Evolutionary conservation across 2,113 vertebrate genomes (phyloP).

Genomic region (Pardalotus punctatus): DNA sequence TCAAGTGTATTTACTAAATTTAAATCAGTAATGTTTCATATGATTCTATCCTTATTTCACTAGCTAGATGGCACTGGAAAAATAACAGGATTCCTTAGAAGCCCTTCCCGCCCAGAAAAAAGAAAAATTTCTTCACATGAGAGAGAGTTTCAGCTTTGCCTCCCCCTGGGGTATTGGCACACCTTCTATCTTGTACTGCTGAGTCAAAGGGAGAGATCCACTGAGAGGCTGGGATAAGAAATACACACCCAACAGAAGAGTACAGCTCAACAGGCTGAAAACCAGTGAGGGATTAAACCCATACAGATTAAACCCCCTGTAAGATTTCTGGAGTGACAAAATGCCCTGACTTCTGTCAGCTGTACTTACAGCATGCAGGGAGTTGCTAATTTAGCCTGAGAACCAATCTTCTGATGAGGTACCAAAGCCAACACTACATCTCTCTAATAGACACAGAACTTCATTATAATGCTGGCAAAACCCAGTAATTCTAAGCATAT

Average conservation of each 20-base stretch:
- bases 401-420: not conserved
- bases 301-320: accelerated
- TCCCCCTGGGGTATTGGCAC: not conserved
- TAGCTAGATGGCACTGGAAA: not conserved
- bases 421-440: not conserved
- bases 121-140: not conserved
- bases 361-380: not conserved
- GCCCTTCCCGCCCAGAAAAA: not conserved
- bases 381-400: not conserved
- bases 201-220: not conserved
- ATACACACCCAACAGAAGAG: not conserved
- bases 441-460: not conserved
- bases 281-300: not conserved
- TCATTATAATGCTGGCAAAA: not conserved
- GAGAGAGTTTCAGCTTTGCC: not conserved
- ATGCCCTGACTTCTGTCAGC: not conserved
- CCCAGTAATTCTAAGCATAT: not conserved
- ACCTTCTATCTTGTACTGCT: not conserved
- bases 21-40: not conserved
- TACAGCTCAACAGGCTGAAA: not conserved
- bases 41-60: not conserved
- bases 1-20: not conserved
- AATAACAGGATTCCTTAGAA: not conserved
- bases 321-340: not conserved
- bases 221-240: accelerated